Evolutionary conservation across 2,797 vertebrate genomes (phyloP).

Genomic region (Macrochelys suwanniensis): DNA sequence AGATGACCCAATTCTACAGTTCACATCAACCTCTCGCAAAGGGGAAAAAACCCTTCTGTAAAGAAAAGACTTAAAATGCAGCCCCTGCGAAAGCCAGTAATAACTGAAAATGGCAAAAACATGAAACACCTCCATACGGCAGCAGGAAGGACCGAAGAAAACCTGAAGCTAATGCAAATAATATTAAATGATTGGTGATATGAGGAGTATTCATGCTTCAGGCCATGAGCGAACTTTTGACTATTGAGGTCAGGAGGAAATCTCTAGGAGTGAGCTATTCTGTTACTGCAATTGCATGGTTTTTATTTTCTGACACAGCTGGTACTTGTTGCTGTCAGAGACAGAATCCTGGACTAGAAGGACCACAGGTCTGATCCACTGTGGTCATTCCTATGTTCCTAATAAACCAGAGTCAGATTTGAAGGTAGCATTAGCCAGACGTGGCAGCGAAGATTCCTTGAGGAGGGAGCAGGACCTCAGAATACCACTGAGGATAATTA

Average conservation of each 20-base stretch:
- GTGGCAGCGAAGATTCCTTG: neutral
- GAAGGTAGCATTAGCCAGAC: neutral
- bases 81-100: neutral
- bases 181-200: neutral
- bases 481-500: neutral
- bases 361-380: neutral
- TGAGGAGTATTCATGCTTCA: neutral
- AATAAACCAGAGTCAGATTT: neutral
- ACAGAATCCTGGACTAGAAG: neutral
- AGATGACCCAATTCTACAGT: neutral
- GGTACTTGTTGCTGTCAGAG: neutral
- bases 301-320: neutral
- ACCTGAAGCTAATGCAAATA: neutral
- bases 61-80: neutral
- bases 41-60: neutral
- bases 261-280: neutral
- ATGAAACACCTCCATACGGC: neutral
- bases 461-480: neutral
- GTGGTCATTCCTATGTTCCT: neutral
- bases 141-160: neutral
- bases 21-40: neutral
- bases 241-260: neutral
- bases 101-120: neutral
- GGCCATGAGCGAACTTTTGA: neutral
- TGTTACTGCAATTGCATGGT: neutral